Conservation (phyloP, 92 coral and sea anemone species). For the Parazoanthus atlanticus region DNA sequence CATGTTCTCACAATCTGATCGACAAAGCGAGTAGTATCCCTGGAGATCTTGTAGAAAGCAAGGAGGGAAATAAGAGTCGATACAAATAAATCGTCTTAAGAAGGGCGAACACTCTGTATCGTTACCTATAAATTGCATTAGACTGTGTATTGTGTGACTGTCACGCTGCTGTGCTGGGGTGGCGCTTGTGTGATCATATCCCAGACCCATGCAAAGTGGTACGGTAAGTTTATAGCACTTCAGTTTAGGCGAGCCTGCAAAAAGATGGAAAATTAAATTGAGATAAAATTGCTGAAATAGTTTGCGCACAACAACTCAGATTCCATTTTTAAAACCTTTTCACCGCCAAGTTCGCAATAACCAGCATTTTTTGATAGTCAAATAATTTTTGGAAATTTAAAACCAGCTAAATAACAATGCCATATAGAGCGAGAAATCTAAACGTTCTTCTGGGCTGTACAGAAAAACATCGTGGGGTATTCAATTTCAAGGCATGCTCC, state of each 20-base stretch:
- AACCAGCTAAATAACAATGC: too few relatives aligned
- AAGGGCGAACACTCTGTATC: neutral
- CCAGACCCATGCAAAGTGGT: slow-evolving; percentile 24
- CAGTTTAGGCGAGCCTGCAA: neutral
- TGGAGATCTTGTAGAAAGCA: slow-evolving; percentile 18
- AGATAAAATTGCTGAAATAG: neutral
- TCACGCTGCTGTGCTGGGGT: slow-evolving; percentile 13
- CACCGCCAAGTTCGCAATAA: neutral
- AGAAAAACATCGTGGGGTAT: too few relatives aligned
- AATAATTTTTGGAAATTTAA: too few relatives aligned
- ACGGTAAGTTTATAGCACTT: slow-evolving; percentile 13
- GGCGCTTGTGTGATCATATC: slow-evolving; percentile 32
- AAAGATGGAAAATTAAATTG: neutral
- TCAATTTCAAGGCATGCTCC: too few relatives aligned
- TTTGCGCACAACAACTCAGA: neutral
- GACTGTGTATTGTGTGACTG: neutral
- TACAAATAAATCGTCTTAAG: slow-evolving; percentile 8
- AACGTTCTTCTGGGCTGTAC: too few relatives aligned
- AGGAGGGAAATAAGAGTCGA: neutral
- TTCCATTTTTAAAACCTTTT: too few relatives aligned
- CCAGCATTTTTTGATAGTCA: neutral
- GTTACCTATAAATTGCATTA: slow-evolving; percentile 21
- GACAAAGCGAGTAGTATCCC: slow-evolving; percentile 33
- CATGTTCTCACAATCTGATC: slow-evolving; percentile 25
- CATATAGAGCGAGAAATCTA: too few relatives aligned